Percentiles rank a stretch among this genome's conserved stretches.
Evolutionary conservation across 2,888 invertebrate genomes (phyloP).

Genomic region (Zhuqinia jingwanae): DNA sequence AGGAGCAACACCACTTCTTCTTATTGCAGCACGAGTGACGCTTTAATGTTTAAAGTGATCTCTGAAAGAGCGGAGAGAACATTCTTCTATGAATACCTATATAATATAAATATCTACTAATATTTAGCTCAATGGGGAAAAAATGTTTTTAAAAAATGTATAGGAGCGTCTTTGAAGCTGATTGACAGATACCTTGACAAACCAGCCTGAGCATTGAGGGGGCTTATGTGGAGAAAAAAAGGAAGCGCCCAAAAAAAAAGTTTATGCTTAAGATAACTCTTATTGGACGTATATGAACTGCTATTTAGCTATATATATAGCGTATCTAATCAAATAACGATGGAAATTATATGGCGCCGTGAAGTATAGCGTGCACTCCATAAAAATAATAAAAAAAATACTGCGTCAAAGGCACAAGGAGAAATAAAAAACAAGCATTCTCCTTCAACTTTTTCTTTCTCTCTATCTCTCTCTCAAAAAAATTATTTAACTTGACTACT

Average conservation of each 20-base stretch:
- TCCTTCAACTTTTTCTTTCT: background rate
- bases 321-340: constrained; percentile 10
- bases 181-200: constrained; percentile 74
- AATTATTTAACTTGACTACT: background rate
- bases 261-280: background rate
- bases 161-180: constrained; percentile 41
- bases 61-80: too few species aligned
- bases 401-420: too few species aligned
- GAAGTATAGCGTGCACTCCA: background rate
- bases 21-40: too few species aligned
- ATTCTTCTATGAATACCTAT: background rate
- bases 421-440: background rate
- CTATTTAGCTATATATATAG: background rate
- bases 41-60: background rate
- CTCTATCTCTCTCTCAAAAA: background rate
- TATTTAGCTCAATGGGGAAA: too few species aligned
- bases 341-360: background rate
- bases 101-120: too few species aligned
- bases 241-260: constrained; percentile 19
- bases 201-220: constrained; percentile 4
- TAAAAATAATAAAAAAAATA: constrained; percentile 28
- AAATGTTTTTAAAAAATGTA: background rate
- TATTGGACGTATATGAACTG: too few species aligned
- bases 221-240: background rate
- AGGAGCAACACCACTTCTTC: too few species aligned